Percentiles rank a stretch among this genome's conserved stretches.
Conservation (phyloP, 2,888 invertebrate genomes). For the Agriopis marginaria region DNA sequence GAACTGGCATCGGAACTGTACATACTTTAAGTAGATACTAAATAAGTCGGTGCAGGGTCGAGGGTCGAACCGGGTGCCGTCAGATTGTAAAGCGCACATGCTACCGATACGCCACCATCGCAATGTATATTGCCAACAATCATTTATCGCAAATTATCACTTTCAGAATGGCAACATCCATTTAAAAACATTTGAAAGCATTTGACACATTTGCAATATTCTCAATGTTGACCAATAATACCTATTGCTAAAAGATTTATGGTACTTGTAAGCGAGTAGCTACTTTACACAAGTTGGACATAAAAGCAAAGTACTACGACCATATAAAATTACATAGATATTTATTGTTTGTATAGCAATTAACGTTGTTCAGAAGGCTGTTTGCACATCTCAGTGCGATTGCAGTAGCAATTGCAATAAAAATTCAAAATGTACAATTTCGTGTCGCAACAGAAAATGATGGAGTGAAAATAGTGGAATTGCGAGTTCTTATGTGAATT, state of each 20-base stretch:
- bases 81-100: no score
- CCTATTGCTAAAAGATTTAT: slow-evolving; percentile 6
- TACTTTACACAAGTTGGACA: slow-evolving; percentile 15
- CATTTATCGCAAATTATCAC: no score
- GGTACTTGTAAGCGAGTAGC: background rate
- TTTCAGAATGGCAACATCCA: background rate
- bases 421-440: slow-evolving; percentile 12
- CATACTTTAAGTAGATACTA: no score
- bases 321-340: slow-evolving; percentile 24
- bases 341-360: slow-evolving; percentile 31
- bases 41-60: no score
- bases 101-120: no score
- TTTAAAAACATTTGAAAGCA: background rate
- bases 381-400: slow-evolving; percentile 17
- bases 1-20: no score
- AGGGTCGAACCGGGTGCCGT: no score
- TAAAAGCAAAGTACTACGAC: slow-evolving; percentile 11
- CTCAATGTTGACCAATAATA: slow-evolving; percentile 3
- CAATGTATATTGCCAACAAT: no score
- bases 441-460: slow-evolving; percentile 14
- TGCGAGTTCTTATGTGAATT: background rate
- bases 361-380: slow-evolving; percentile 16
- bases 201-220: slow-evolving; percentile 10
- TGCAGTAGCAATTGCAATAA: slow-evolving; percentile 23
- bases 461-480: background rate